Evolutionary conservation across 2,113 vertebrate species (phyloP).

Genomic region (Oreochromis aureus): DNA sequence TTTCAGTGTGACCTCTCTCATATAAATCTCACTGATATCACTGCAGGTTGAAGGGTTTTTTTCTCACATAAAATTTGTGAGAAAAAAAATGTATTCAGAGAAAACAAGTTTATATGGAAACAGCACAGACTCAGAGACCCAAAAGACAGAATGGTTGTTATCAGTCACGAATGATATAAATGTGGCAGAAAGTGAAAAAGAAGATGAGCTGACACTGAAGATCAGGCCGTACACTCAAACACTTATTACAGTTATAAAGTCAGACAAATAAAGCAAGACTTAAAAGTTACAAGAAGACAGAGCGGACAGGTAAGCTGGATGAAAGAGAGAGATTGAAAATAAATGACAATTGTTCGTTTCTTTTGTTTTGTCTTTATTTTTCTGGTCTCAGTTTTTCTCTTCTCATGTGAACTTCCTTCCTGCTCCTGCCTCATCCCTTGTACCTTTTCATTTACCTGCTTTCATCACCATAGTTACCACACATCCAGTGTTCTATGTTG

Average conservation of each 20-base stretch:
- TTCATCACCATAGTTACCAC: slow-evolving; percentile 39
- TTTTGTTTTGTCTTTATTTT: background rate
- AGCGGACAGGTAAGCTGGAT: background rate
- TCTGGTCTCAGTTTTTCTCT: background rate
- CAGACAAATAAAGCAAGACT: background rate
- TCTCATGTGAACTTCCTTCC: background rate
- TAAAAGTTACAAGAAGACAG: background rate
- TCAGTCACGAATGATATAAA: background rate
- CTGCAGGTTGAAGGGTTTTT: background rate
- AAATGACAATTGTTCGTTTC: background rate
- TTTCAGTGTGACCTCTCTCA: background rate
- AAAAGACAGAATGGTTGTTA: background rate
- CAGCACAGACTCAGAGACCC: background rate
- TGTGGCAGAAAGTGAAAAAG: background rate
- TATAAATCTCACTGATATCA: background rate
- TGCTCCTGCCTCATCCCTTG: background rate
- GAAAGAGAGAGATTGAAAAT: background rate
- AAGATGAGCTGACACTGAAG: background rate
- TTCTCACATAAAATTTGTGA: background rate
- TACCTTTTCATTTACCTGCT: slow-evolving; percentile 23
- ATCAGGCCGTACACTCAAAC: background rate
- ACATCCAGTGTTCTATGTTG: slow-evolving; percentile 31
- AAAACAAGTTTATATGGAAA: background rate
- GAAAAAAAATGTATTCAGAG: background rate
- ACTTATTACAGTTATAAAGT: background rate